Evolutionary conservation across 2,888 invertebrate genomes (phyloP), one percentile per base, ranked within the genome.

Genomic region (Tromatobia lineatoria): DNA sequence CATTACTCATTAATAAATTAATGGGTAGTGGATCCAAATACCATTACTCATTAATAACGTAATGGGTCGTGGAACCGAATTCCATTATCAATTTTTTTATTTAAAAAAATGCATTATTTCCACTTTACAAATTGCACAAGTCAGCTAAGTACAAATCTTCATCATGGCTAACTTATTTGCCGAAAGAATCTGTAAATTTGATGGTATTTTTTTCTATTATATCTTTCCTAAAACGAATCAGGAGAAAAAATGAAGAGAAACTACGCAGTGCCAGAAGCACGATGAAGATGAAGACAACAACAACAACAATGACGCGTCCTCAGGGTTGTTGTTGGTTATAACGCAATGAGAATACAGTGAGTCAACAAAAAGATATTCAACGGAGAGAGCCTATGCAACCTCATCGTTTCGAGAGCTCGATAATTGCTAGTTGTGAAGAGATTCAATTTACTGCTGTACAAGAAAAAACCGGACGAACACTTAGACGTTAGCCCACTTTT

Each of bases 401-500:
- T 34, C 52, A 29, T 59, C 66, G 73, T 75, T 80, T 61, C 25
- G 45, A 71, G 47, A 76, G 34, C 18, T 57, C 13, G 77, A 77
- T 82, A 73, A 82, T 77, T 73, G 52, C 23, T 18, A 45, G 75
- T 70, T 76, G 75, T 61, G 38, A 42, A 80, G 57, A 73, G 15
- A 38, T 25, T 59, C 50, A 13, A 54, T 75, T 59, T 52, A 34
- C 59, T 66, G 18, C 52, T 61, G 20, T 29, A 18, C 18, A 38
- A 38, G 8, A 38, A 38, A 38, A 38, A 38, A 38, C 34, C 34
- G 8, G 4, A 38, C 8, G 8, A 8, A 38, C 34, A 38, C 4
- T 6, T 1, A 38, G 1, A 38, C 34, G 29, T 38, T 7, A 38
- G 34, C 6, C 1, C 8, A 38, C 34, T 38, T 4, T 38, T 6